Conservation (phyloP, 2,113 vertebrate species). For the Porphyrio hochstetteri region DNA sequence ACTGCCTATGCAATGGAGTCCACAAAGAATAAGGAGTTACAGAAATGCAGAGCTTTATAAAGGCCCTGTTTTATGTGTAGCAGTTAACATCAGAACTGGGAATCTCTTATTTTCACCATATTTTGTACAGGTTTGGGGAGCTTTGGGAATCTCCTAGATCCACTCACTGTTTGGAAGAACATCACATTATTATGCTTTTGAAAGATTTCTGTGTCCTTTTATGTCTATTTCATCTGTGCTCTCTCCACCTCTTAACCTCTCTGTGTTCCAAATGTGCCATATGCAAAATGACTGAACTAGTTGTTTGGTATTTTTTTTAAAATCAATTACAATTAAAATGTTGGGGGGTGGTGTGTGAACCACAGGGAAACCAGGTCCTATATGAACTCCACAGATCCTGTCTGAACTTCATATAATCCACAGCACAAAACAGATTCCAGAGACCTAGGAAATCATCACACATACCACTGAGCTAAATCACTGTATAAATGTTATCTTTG, state of each 20-base stretch:
- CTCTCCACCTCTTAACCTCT: background rate
- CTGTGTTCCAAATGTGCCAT: background rate
- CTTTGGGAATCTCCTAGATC: background rate
- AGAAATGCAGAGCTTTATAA: background rate
- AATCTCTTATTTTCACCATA: background rate
- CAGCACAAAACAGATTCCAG: background rate
- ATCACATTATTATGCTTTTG: background rate
- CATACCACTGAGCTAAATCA: constrained; percentile 2
- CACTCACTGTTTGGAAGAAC: background rate
- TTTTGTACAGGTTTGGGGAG: background rate
- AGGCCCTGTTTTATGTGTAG: background rate
- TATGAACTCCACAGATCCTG: background rate
- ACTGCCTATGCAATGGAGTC: background rate
- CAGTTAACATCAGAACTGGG: background rate
- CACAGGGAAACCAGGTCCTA: background rate
- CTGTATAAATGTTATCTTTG: background rate
- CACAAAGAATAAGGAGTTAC: background rate
- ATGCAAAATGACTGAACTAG: background rate
- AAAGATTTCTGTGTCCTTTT: background rate
- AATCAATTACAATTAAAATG: background rate
- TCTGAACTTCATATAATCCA: background rate
- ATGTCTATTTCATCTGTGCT: background rate
- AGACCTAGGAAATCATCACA: background rate
- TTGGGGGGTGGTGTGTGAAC: background rate
- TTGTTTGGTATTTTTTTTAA: background rate